Evolutionary conservation across 2,113 vertebrate genomes (phyloP), one percentile per base, ranked within the genome.

Genomic region (Eidolon helvum): DNA sequence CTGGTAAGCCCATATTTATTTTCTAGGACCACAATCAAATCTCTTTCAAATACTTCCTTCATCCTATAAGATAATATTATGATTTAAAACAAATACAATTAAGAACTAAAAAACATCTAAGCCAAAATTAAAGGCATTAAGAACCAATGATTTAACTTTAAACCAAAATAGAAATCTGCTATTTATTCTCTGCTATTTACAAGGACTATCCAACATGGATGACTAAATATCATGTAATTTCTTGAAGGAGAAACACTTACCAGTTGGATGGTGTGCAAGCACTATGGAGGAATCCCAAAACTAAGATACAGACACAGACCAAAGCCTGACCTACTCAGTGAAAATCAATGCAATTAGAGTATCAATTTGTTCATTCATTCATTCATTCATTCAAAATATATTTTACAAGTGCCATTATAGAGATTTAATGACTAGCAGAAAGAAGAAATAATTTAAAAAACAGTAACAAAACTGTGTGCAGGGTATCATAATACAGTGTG

Each of bases 31-130:
- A 30, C 0, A 68, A 22, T 82, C 45, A 90, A 95, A 92, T 80
- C 40, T 79, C 59, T 84, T 83, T 86, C 45, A 90, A 96, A 45
- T 72, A 48, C 45, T 68, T 57, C 11, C 35, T 75, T 84, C 11
- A 40, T 35, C 35, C 9, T 68, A 18, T 38, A 63, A 40, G 26
- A 85, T 24, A 75, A 68, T 38, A 87, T 9, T 79, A 12, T 75
- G 43, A 66, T 82, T 79, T 68, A 68, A 84, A 65, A 69, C 59
- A 86, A 97, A 90, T 14, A 94, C 91, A 93, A 83, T 61, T 87
- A 86, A 92, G 10, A 87, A 90, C 18, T 68, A 15, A 45, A 86
- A 90, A 43, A 33, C 5, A 92, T 16, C 45, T 80, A 83, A 87
- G 48, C 43, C 48, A 79, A 84, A 75, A 75, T 78, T 59, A 85